Evolutionary conservation across 1,140 invertebrate genomes (phyloP).

Genomic region (Eurosta solidaginis): DNA sequence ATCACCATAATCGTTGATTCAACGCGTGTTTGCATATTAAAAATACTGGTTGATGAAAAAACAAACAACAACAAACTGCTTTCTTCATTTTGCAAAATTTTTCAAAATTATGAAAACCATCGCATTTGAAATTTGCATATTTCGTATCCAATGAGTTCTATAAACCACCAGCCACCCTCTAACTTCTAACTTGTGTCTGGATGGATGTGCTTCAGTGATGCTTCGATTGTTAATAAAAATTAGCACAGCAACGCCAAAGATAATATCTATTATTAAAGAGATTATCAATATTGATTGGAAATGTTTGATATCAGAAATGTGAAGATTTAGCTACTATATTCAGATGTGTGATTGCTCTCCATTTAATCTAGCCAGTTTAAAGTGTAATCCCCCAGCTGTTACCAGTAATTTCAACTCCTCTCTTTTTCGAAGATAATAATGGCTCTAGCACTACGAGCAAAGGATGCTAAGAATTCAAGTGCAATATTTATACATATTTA

Average conservation of each 20-base stretch:
- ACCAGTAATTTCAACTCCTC: too few relatives aligned
- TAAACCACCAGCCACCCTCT: neutral
- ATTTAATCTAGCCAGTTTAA: too few relatives aligned
- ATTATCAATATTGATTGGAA: neutral
- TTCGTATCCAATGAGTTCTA: neutral
- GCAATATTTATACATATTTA: too few relatives aligned
- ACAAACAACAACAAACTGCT: neutral
- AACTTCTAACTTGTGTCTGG: neutral
- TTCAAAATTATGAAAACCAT: slow-evolving; percentile 19
- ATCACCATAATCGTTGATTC: slow-evolving; percentile 26
- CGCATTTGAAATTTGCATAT: slow-evolving; percentile 31
- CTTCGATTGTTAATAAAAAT: neutral
- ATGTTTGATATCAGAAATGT: neutral
- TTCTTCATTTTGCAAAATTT: slow-evolving; percentile 6
- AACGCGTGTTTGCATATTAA: slow-evolving; percentile 26
- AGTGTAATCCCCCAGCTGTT: too few relatives aligned
- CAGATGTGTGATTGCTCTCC: too few relatives aligned
- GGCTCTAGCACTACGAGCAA: too few relatives aligned
- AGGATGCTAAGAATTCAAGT: too few relatives aligned
- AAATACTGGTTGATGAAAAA: neutral
- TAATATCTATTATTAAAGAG: neutral
- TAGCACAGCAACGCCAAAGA: neutral
- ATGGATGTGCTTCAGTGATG: too few relatives aligned
- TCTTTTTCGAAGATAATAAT: too few relatives aligned
- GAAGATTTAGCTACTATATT: too few relatives aligned